Conservation (phyloP, 2,113 vertebrate species). For the Chauna torquata region DNA sequence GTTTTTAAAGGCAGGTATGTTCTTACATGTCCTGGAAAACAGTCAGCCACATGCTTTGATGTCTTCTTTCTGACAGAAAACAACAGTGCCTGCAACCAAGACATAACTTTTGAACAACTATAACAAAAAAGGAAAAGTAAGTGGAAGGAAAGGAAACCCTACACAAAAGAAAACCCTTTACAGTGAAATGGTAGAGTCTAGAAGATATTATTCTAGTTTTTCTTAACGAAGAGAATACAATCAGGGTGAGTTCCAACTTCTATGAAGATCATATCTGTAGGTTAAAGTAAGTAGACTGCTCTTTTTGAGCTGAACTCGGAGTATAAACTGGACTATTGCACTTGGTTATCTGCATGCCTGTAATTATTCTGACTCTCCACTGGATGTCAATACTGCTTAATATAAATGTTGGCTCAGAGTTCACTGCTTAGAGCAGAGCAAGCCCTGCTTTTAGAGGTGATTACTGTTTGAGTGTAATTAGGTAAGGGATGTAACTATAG, state of each 20-base stretch:
- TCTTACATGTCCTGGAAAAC: neutral
- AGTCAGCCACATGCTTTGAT: neutral
- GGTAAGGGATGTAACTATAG: neutral
- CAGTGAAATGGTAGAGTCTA: neutral
- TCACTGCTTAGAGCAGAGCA: neutral
- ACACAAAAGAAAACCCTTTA: neutral
- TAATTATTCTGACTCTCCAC: constrained; percentile 79
- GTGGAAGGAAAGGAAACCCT: neutral
- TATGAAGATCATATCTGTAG: neutral
- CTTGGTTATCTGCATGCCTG: constrained; percentile 49
- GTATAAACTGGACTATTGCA: neutral
- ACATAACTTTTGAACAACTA: neutral
- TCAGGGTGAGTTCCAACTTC: neutral
- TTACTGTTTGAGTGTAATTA: neutral
- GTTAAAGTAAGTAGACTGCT: neutral
- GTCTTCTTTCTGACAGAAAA: neutral
- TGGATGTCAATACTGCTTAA: constrained; percentile 82
- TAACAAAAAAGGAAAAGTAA: neutral
- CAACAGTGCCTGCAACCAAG: neutral
- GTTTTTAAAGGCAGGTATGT: neutral
- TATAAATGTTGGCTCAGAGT: constrained; percentile 53
- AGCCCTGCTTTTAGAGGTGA: neutral
- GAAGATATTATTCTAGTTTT: neutral
- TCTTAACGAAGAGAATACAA: neutral
- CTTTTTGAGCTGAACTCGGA: neutral